These are phyloP conservation scores for Lamellibrachia luymesi DNA, from an alignment of 1,140 invertebrate species.

Conservation along the genomic window DNA sequence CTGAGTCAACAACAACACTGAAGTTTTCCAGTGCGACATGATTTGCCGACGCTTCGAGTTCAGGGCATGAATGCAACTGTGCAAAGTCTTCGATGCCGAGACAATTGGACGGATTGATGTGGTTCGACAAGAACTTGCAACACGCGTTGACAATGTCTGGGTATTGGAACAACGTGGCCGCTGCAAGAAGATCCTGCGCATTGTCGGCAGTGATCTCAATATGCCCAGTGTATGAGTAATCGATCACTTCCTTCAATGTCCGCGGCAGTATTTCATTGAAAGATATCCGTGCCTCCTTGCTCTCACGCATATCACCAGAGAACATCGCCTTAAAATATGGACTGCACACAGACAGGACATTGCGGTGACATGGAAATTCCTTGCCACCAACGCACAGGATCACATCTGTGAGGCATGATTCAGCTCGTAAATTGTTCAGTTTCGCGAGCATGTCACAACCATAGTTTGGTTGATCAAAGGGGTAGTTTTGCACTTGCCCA, in stretches of 20 bases:
- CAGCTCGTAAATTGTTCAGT: constrained; percentile 45
- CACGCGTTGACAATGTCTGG: constrained; percentile 54
- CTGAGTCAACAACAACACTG: constrained; percentile 48
- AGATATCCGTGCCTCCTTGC: constrained; percentile 44
- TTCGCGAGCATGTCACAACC: constrained; percentile 42
- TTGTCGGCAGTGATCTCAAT: constrained; percentile 55
- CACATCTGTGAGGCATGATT: constrained; percentile 49
- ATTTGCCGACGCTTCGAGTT: constrained; percentile 47
- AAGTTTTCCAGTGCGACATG: constrained; percentile 55
- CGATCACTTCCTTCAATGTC: constrained; percentile 56
- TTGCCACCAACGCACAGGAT: constrained; percentile 52
- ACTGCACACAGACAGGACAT: constrained; percentile 56
- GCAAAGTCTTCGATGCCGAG: constrained; percentile 57
- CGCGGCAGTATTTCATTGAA: constrained; percentile 55
- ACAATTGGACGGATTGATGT: constrained; percentile 57
- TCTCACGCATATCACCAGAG: constrained; percentile 56
- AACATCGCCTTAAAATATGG: constrained; percentile 61
- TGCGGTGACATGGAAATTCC: constrained; percentile 56
- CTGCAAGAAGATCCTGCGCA: constrained; percentile 56
- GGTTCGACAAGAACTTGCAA: constrained; percentile 52
- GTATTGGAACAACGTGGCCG: constrained; percentile 57
- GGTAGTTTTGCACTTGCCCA: constrained; percentile 34
- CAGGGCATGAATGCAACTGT: constrained; percentile 50
- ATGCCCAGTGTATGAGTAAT: constrained; percentile 55
- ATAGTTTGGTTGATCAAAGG: constrained; percentile 32